Evolutionary conservation across 2,888 invertebrate species (phyloP), one percentile per base, ranked within the genome.

Genomic region (Conistra vaccinii): DNA sequence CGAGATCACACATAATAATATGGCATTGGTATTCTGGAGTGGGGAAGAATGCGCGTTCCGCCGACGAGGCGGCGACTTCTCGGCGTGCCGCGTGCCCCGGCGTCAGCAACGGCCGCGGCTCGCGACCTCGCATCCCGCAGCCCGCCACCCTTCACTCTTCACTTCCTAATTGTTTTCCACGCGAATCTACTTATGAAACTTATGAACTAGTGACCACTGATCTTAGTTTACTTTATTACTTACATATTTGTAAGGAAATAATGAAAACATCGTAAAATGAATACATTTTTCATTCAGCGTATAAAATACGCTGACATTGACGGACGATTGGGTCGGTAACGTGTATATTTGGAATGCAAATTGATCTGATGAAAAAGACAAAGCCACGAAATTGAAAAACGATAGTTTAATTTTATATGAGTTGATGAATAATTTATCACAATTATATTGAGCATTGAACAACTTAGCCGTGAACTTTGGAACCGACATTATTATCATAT

Each of bases 1-100:
- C 90, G 90, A 93, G 93, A 94, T 95, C 94, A 94, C 95, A 95
- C 95, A 96, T 95, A 95, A 95, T 96, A 95, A 95, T 95, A 95
- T 92, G 93, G 91, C 94, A 92, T 94, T 93, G 96, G 96, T 94
- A 96, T 96, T 94, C 95, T 89, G 93, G 90, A 90, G 93, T 91
- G 92, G 89, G 93, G 89, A 93, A 92, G 96, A 96, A 96, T 96
- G 94, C 92, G 92, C 94, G 94, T 94, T 93, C 95, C 95, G 85
- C 78, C 87, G 87, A 62, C 87, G 91, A 89, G 92, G 89, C 88
- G 89, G 91, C 94, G 95, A 91, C 94, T 92, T 83, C 92, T 86
- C 87, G 92, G 91, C 94, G 93, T 92, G 91, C 92, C 91, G 87
- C 94, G 93, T 92, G 91, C 92, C 91, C 87, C 80, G 86, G 88